Percentiles rank a stretch among this genome's conserved stretches.
phyloP scores from a whole-genome alignment of 1,140 invertebrate species.

The Caenorhabditis latens region DNA sequence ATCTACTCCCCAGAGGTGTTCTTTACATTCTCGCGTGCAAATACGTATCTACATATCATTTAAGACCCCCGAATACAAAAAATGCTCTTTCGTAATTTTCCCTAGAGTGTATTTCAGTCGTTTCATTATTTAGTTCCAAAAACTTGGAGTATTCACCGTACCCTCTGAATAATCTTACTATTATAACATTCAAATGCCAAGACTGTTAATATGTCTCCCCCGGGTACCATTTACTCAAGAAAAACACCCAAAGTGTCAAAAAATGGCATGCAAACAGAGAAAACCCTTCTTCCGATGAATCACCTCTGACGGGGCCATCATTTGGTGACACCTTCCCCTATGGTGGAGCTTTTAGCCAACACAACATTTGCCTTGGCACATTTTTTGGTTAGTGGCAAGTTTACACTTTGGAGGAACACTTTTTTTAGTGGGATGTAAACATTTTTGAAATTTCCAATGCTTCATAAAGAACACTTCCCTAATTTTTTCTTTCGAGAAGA shows the following conservation, averaged over 20 bases:
- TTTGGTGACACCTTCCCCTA: slow-evolving; percentile 28
- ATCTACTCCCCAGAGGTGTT: slow-evolving; percentile 16
- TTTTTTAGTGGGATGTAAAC: slow-evolving; percentile 8
- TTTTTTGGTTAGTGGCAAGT: not conserved
- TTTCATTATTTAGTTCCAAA: no score
- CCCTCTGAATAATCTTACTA: no score
- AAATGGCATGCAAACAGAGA: slow-evolving; percentile 53
- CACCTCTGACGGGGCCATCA: slow-evolving; percentile 22
- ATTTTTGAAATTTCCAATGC: not conserved
- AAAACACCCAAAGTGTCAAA: slow-evolving; percentile 48
- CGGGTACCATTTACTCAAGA: not conserved
- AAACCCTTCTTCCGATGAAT: slow-evolving; percentile 5
- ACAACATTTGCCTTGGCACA: not conserved
- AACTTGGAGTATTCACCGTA: no score
- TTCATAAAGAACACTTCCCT: not conserved
- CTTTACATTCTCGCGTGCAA: not conserved
- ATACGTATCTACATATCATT: no score
- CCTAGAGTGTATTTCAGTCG: no score
- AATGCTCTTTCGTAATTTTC: no score
- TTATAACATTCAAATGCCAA: not conserved
- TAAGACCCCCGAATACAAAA: no score
- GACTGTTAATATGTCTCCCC: not conserved
- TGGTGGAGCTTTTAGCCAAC: not conserved
- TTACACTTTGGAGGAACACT: not conserved
- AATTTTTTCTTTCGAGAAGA: not conserved